These are phyloP conservation scores for Rhagophthalmus giganteus DNA, from an alignment of 2,888 invertebrate species.

Conservation along the genomic window DNA sequence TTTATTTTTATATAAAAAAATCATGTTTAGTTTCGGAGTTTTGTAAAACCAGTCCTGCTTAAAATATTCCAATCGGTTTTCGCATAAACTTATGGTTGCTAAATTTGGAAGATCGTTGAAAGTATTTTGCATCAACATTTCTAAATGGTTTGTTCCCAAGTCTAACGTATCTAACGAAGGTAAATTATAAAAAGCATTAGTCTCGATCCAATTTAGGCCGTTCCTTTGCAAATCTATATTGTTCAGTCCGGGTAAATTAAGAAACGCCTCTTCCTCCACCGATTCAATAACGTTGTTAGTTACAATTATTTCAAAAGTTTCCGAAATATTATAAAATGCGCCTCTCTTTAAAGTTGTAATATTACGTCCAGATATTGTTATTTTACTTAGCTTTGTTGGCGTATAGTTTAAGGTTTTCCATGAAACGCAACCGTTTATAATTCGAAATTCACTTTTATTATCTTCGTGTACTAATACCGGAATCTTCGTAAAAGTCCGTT, in stretches of 20 bases:
- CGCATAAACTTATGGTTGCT: background rate
- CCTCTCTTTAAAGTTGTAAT: background rate
- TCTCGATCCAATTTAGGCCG: background rate
- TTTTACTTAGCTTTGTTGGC: background rate
- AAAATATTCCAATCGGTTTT: background rate
- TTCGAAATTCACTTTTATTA: background rate
- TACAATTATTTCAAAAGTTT: background rate
- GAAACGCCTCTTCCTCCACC: background rate
- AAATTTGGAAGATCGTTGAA: conserved; percentile 2
- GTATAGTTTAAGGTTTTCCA: background rate
- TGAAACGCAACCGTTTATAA: background rate
- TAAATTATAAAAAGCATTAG: conserved; percentile 2
- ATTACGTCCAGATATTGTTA: background rate
- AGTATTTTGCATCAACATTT: conserved; percentile 1
- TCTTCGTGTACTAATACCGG: background rate
- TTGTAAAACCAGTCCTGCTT: conserved; percentile 2
- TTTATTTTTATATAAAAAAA: background rate
- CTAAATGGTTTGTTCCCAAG: conserved; percentile 1
- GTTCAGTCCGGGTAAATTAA: background rate
- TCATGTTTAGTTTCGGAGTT: background rate
- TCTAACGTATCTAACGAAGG: conserved; percentile 1
- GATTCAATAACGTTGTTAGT: background rate
- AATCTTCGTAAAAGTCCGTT: background rate
- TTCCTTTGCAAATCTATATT: background rate
- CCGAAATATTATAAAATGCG: background rate